A percentile compares a stretch with the other conserved stretches of the same genome.
Evolutionary conservation across 2,888 invertebrate species (phyloP).

Genomic region (Acrobeloides nanus): DNA sequence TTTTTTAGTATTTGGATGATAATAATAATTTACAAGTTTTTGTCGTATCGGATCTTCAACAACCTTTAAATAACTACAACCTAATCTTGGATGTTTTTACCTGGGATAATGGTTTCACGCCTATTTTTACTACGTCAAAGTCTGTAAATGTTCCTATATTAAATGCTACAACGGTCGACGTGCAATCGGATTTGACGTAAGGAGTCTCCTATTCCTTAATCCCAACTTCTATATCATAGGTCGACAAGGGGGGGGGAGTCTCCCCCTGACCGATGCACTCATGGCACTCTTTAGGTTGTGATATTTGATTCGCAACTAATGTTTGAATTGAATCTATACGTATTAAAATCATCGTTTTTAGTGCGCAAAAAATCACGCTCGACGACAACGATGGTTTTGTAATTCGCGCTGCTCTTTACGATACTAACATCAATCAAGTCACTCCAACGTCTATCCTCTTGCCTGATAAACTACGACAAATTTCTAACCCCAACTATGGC

Average conservation of each 20-base stretch:
- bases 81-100: slow-evolving; percentile 6
- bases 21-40: slow-evolving; percentile 12
- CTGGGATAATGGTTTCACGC: slow-evolving; percentile 11
- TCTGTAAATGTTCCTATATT: slow-evolving; percentile 1
- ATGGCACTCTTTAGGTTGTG: too few relatives aligned
- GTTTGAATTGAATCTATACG: too few relatives aligned
- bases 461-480: slow-evolving; percentile 13
- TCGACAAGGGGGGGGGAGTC: too few relatives aligned
- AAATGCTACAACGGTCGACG: too few relatives aligned
- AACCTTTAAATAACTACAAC: neutral
- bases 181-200: too few relatives aligned
- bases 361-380: too few relatives aligned
- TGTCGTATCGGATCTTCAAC: slow-evolving; percentile 16
- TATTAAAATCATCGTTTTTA: too few relatives aligned
- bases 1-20: slow-evolving; percentile 13
- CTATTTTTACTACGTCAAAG: slow-evolving; percentile 17
- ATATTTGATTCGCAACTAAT: too few relatives aligned
- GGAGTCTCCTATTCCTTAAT: too few relatives aligned
- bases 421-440: neutral
- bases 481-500: too few relatives aligned
- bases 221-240: too few relatives aligned
- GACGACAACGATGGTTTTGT: slow-evolving; percentile 5
- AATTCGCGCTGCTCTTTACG: slow-evolving; percentile 2
- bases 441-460: slow-evolving; percentile 6
- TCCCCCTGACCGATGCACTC: too few relatives aligned